Percentiles rank a stretch among this genome's conserved stretches.
Conservation (phyloP, 1,140 invertebrate genomes). For the Zaprionus vittiger region DNA sequence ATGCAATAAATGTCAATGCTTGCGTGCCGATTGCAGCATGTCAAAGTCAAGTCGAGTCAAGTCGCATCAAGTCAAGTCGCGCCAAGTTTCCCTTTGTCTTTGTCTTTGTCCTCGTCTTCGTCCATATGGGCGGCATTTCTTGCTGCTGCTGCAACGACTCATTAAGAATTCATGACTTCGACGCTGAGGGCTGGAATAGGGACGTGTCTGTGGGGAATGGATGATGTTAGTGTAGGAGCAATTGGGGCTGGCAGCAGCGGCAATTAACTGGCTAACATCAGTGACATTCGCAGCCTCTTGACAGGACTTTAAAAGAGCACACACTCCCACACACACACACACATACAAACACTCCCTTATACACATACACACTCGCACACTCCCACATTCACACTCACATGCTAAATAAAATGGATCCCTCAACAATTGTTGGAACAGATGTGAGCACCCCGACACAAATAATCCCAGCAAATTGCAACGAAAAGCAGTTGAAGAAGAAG, state of each 20-base stretch:
- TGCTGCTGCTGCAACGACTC: slow-evolving; percentile 20
- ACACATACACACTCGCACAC: background rate
- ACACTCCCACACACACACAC: background rate
- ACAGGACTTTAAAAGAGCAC: slow-evolving; percentile 10
- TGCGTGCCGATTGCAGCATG: slow-evolving; percentile 27
- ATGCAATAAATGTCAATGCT: slow-evolving; percentile 34
- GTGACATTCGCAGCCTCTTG: background rate
- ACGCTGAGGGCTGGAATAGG: slow-evolving; percentile 8
- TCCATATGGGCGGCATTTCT: background rate
- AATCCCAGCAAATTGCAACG: background rate
- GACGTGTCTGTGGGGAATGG: background rate
- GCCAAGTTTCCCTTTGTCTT: slow-evolving; percentile 27
- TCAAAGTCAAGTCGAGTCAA: slow-evolving; percentile 34
- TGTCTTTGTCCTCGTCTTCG: slow-evolving; percentile 22
- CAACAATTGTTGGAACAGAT: background rate
- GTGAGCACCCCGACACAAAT: background rate
- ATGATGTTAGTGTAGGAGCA: background rate
- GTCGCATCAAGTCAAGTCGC: slow-evolving; percentile 14
- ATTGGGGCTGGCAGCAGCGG: background rate
- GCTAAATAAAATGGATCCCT: background rate
- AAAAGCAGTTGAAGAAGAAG: background rate
- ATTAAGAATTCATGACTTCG: slow-evolving; percentile 60
- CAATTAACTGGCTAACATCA: slow-evolving; percentile 19
- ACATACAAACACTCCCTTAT: background rate
- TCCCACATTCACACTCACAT: background rate